Conservation (phyloP, 2,797 vertebrate genomes). For the Varecia variegata region DNA sequence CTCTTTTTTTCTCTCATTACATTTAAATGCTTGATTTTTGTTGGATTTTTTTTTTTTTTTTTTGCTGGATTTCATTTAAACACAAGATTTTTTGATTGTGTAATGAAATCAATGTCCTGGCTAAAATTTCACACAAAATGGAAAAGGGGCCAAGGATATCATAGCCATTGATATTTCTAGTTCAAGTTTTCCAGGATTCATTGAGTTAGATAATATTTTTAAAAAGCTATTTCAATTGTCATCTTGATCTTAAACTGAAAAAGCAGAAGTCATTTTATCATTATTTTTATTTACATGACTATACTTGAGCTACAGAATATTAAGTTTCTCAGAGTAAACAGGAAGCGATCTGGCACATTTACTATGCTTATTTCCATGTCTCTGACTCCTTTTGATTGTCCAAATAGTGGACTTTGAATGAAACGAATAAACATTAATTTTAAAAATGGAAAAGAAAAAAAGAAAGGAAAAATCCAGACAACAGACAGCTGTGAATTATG, state of each 20-base stretch:
- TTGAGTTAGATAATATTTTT: neutral
- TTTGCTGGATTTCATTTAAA: neutral
- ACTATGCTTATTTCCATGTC: neutral
- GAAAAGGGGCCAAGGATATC: neutral
- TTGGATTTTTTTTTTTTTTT: neutral
- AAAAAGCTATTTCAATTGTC: neutral
- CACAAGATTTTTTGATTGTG: neutral
- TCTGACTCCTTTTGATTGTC: neutral
- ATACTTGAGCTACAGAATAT: neutral
- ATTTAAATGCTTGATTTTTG: neutral
- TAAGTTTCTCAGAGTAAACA: neutral
- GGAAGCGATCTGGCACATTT: neutral
- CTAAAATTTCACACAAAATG: neutral
- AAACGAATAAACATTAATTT: conserved; percentile 15
- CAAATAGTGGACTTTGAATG: conserved; percentile 15
- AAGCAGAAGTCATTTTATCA: neutral
- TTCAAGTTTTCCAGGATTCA: conserved; percentile 33
- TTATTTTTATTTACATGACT: neutral
- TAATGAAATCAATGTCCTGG: neutral
- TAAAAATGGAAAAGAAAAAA: conserved; percentile 4
- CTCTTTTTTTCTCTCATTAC: neutral
- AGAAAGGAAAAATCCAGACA: neutral
- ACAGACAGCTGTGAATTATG: neutral
- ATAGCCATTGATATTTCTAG: neutral
- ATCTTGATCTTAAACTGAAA: conserved; percentile 26